phyloP scores from a whole-genome alignment of 2,888 invertebrate genomes.

The Deroplatys truncata region DNA sequence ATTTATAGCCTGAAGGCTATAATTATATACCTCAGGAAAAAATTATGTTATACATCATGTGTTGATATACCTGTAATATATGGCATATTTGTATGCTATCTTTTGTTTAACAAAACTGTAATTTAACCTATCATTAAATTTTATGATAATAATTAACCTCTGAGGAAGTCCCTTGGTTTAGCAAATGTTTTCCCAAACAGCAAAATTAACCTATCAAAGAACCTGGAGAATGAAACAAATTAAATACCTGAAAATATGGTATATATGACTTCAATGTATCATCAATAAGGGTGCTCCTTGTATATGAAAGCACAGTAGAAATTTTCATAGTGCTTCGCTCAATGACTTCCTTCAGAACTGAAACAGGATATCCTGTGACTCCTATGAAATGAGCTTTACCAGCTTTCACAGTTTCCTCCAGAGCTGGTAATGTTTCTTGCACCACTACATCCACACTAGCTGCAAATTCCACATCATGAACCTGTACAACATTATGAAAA shows the following conservation, averaged over 20 bases:
- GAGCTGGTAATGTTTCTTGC: slow-evolving; percentile 80
- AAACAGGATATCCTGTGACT: slow-evolving; percentile 80
- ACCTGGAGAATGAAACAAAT: too few species aligned
- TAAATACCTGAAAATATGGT: slow-evolving; percentile 62
- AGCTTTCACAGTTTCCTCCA: slow-evolving; percentile 67
- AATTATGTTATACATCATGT: too few species aligned
- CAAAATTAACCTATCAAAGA: too few species aligned
- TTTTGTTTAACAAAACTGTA: too few species aligned
- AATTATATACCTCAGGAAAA: too few species aligned
- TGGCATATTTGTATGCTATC: too few species aligned
- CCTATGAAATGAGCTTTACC: slow-evolving; percentile 73
- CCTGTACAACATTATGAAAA: slow-evolving; percentile 49
- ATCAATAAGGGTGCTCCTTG: slow-evolving; percentile 76
- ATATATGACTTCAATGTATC: slow-evolving; percentile 68
- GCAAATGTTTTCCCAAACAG: too few species aligned
- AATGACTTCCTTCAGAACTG: slow-evolving; percentile 68
- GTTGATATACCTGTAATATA: too few species aligned
- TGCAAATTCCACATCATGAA: slow-evolving; percentile 91
- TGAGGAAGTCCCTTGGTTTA: too few species aligned
- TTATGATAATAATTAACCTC: too few species aligned
- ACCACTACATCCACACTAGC: slow-evolving; percentile 68
- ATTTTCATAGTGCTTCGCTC: slow-evolving; percentile 60
- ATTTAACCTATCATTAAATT: too few species aligned
- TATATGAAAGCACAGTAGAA: slow-evolving; percentile 70
- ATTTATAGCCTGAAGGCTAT: too few species aligned